Base-by-base conservation (phyloP, 2,113 vertebrate genomes). In the Amphilophus citrinellus region DNA sequence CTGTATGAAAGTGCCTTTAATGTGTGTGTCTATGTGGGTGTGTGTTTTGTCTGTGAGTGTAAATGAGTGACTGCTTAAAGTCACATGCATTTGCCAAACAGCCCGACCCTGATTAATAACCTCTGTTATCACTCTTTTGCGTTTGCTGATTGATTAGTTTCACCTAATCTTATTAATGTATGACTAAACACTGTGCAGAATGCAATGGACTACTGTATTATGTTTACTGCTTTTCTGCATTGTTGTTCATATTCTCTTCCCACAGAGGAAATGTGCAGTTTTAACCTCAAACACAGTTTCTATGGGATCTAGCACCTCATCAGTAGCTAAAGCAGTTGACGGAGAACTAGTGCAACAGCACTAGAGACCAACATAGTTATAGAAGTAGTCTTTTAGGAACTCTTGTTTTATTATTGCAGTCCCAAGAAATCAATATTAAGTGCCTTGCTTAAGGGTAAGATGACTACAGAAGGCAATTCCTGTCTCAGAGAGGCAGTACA, bases 361-460 rank as follows among this genome's bases (percentile, higher is more conserved):
- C 10, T 3, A 61, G 10, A 47, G n/a, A 32, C 71, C 56, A 50
- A 42, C 11, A 47, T 20, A 17, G 56, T 75, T 79, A 76, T 82
- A 17, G 37, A 81, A 44, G 22, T 44, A 61, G n/a, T 50, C 32
- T 77, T 81, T 84, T 35, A 77, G 35, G 47, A 75, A 11, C 47
- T 79, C 27, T 62, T 77, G 81, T 85, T 87, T 80, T 86, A 57
- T 81, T 82, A 35, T 86, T 9, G 10, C 27, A 22, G 53, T 77
- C 35, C 10, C 44, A 15, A 80, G 10, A 35, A 86, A 84, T 85
- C 80, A 56, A 82, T 79, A 71, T 79, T 58, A 79, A 83, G 50
- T 76, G 66, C 37, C 61, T 80, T 62, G 76, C 82, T 86, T 37
- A 56, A 84, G 62, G 83, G 78, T 62, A 58, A 86, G 56, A 75